phyloP scores from a whole-genome alignment of 64 coral and sea anemone genomes.

The Stylophora pistillata region DNA sequence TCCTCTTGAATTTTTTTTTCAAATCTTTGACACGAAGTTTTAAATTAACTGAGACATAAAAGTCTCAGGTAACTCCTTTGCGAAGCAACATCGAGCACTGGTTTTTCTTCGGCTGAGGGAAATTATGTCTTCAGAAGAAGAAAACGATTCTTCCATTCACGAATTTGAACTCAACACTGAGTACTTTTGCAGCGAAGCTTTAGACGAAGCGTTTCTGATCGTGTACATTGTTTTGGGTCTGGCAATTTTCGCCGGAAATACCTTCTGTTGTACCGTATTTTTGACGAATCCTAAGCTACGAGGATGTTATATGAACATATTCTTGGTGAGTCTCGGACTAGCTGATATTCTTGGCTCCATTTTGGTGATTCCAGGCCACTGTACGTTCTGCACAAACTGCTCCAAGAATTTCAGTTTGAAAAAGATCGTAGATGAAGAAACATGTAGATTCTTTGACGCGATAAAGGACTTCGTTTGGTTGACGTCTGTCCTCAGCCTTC shows the following conservation, averaged over 20 bases:
- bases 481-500: conserved; percentile 36
- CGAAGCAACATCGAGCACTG: no score
- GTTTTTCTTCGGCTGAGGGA: not conserved
- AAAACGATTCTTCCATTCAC: not conserved
- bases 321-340: conserved; percentile 50
- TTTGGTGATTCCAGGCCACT: conserved; percentile 60
- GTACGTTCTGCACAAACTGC: conserved; percentile 48
- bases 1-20: no score
- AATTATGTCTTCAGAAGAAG: not conserved
- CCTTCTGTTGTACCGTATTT: conserved; percentile 27
- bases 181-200: not conserved
- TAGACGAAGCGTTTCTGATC: conserved; percentile 40
- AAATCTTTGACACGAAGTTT: no score
- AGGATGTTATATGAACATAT: conserved; percentile 61
- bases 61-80: no score
- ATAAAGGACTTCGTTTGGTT: conserved; percentile 64
- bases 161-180: no score
- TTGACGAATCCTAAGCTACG: conserved; percentile 36
- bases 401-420: conserved; percentile 1
- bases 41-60: no score
- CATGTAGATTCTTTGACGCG: conserved; percentile 55
- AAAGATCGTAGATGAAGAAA: not conserved
- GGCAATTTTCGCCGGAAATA: conserved; percentile 56
- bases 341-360: conserved; percentile 52
- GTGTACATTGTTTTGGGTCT: conserved; percentile 29